Evolutionary conservation across 2,888 invertebrate genomes (phyloP).

Genomic region (Fragum fragum): DNA sequence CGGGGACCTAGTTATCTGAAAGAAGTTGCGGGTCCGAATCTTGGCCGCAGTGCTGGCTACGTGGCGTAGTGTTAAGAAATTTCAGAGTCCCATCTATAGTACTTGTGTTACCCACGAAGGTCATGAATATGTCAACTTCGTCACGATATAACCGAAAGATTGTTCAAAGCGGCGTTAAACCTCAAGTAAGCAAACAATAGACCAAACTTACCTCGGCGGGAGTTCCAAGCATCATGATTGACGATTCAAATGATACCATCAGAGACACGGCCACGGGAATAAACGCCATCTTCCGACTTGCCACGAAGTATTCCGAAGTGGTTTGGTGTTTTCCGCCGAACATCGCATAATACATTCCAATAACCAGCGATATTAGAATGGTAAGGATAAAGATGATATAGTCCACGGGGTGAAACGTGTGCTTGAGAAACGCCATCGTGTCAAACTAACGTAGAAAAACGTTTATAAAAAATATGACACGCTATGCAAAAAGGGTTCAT

Average conservation of each 20-base stretch:
- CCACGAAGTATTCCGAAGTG: constrained; percentile 85
- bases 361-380: constrained; percentile 81
- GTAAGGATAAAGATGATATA: constrained; percentile 83
- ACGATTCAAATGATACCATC: constrained; percentile 86
- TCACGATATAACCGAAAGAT: too few species aligned
- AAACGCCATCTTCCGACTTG: constrained; percentile 83
- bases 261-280: constrained; percentile 85
- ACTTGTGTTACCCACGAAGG: too few species aligned
- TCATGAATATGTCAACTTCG: too few species aligned
- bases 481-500: too few species aligned
- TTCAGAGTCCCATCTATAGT: too few species aligned
- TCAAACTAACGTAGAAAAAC: background rate
- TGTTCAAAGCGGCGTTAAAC: too few species aligned
- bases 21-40: too few species aligned
- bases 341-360: constrained; percentile 87
- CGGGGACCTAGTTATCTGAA: too few species aligned
- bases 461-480: too few species aligned
- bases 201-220: constrained; percentile 72
- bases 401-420: constrained; percentile 58
- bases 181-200: too few species aligned
- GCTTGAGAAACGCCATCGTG: constrained; percentile 46
- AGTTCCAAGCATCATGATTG: constrained; percentile 79
- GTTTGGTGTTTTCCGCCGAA: constrained; percentile 88
- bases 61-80: too few species aligned
- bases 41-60: too few species aligned